Conservation (phyloP, 2,888 invertebrate genomes). For the Diloba caeruleocephala region DNA sequence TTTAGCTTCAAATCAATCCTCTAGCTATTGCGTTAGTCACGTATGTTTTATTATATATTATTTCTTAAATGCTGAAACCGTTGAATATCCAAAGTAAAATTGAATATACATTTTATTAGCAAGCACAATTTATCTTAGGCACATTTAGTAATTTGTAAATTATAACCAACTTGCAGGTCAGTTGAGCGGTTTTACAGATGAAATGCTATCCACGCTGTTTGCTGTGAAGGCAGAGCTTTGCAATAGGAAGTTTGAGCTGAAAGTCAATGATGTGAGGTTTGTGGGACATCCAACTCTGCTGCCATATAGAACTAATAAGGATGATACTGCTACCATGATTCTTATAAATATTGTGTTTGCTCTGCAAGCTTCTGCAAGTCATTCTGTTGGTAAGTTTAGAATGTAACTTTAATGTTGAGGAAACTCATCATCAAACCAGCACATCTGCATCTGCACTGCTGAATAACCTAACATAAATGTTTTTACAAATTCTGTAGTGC, state of each 20-base stretch:
- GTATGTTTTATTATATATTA: no score
- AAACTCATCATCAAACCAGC: no score
- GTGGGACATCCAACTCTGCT: slow-evolving; percentile 97
- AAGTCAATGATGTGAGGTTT: slow-evolving; percentile 98
- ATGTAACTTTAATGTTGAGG: neutral
- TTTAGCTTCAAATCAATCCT: no score
- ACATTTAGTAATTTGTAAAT: neutral
- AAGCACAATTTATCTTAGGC: no score
- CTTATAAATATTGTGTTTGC: slow-evolving; percentile 97
- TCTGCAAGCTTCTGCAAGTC: slow-evolving; percentile 96
- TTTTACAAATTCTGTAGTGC: no score
- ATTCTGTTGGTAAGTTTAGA: slow-evolving; percentile 92
- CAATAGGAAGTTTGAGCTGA: slow-evolving; percentile 97
- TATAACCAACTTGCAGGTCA: slow-evolving; percentile 75
- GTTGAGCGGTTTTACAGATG: slow-evolving; percentile 94
- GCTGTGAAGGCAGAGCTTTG: slow-evolving; percentile 97
- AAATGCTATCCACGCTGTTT: slow-evolving; percentile 95
- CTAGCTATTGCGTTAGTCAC: no score
- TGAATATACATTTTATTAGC: no score
- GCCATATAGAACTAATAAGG: slow-evolving; percentile 91
- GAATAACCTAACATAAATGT: no score
- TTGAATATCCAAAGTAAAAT: no score
- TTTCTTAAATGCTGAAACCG: no score
- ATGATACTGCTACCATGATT: slow-evolving; percentile 92
- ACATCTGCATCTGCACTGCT: no score